Base-by-base conservation (phyloP, 2,113 vertebrate species). In the Mobula hypostoma region DNA sequence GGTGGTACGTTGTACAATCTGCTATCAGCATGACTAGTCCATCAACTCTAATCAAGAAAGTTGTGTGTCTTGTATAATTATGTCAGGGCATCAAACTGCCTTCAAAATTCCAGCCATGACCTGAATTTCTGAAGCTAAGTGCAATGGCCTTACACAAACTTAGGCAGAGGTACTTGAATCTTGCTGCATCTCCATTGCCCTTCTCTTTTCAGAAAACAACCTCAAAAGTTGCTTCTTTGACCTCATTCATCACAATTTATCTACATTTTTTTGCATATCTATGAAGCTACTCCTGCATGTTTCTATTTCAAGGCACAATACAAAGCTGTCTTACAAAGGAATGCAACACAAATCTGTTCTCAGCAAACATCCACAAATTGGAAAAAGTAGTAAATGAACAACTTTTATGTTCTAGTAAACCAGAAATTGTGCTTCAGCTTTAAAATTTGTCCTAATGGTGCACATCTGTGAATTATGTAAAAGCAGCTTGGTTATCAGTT, bases 381-480 rank as follows among this genome's bases (percentile, higher is more conserved):
- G 85, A 0, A 90, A 90, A 88, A 66, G 58, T 32, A 90, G n/a
- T 90, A 90, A 90, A 19, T 15, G 63, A 19, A 61, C 61, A 66
- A 66, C 17, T 66, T 14, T 29, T 90, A n/a, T 17, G 15, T 36
- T 66, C 61, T 32, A 17, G 61, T 66, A n/a, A 66, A 24, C 17
- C 58, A 88, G 85, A 88, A 88, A 87, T 29, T 14, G 2, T 29
- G 14, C 15, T 90, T 32, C 61, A 66, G 12, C 61, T 68, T 17
- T 66, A 63, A 90, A 36, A 32, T 66, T 14, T 66, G 85, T n/a
- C 56, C n/a, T 90, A 66, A 32, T 66, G 58, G n/a, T 63, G 85
- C 40, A 83, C 85, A 66, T 17, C 85, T 68, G n/a, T 66, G 15
- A 29, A 90, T 90, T 90, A 63, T 90, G n/a, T 66, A 90, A 87